Evolutionary conservation across 2,797 vertebrate species (phyloP), one percentile per base, ranked within the genome.

Genomic region (Thunnus albacares): DNA sequence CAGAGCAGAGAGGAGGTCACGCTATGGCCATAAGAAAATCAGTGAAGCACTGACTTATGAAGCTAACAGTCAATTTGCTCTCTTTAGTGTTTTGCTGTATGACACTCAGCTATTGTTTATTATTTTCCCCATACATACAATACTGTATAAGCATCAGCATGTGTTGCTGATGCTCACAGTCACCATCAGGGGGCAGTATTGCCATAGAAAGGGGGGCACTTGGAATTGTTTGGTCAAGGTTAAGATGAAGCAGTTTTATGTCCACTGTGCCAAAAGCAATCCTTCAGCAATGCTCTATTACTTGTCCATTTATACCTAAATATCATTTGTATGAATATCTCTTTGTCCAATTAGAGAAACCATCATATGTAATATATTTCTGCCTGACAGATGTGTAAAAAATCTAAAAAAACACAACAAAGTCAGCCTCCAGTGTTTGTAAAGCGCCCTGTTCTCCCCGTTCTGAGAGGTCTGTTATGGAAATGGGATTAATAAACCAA

Each of bases 401-500:
- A 41, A 35, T 45, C n/a, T 53, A 13, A 78, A 56, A 77, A 43
- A 52, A 28, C 3, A 14, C 17, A 58, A 60, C 49, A 8, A 64
- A 72, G 57, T 26, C 58, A 71, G 58, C 35, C 45, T 74, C 18
- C 18, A 18, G n/a, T 20, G 24, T 79, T 74, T 59, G 11, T 2
- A 52, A 57, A 65, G 66, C 73, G 72, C 56, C 10, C 12, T 18
- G 47, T 51, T 51, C 47, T 9, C 47, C 18, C 43, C 49, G 43
- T 41, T 79, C 56, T 81, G 65, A 74, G 79, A 80, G 49, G 71
- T 81, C 51, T 57, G 45, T 64, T 81, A 74, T 64, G 62, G 60
- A 86, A 90, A 90, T 84, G 71, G 56, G 62, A 81, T 86, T 90
- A 89, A 92, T 91, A 86, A 89, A 68, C 77, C 80, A 86, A 93